Conservation (phyloP, 2,797 vertebrate species). For the Phataginus tetradactyla region DNA sequence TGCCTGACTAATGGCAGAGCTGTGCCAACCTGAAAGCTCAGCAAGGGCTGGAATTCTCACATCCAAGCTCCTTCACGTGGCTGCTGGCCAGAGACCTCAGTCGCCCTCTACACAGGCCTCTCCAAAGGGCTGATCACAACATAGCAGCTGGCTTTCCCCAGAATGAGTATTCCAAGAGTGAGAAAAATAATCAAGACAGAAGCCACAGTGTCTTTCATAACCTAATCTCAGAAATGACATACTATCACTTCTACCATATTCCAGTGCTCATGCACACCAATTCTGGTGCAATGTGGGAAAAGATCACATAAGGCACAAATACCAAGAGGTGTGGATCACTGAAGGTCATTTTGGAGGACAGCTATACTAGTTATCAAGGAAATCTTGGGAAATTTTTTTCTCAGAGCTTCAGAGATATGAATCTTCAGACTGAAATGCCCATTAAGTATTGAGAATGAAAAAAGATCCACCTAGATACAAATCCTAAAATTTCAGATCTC, state of each 20-base stretch:
- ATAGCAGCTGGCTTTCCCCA: neutral
- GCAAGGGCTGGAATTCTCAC: neutral
- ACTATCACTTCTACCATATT: neutral
- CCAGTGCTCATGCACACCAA: neutral
- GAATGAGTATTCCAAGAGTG: neutral
- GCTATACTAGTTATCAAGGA: neutral
- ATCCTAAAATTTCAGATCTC: constrained; percentile 29
- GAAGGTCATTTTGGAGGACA: neutral
- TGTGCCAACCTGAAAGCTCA: neutral
- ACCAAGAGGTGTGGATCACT: neutral
- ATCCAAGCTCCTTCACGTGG: neutral
- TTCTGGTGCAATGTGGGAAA: neutral
- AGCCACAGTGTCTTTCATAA: neutral
- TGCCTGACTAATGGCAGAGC: neutral
- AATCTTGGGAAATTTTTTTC: neutral
- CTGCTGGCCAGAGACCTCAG: neutral
- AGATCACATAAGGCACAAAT: neutral
- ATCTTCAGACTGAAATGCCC: neutral
- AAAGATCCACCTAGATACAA: neutral
- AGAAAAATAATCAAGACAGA: neutral
- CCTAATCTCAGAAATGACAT: neutral
- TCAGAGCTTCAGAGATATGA: neutral
- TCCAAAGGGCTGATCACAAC: neutral
- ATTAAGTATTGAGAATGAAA: neutral
- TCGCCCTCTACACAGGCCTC: neutral